phyloP scores from a whole-genome alignment of 64 coral and sea anemone species.

The Exaiptasia diaphana region DNA sequence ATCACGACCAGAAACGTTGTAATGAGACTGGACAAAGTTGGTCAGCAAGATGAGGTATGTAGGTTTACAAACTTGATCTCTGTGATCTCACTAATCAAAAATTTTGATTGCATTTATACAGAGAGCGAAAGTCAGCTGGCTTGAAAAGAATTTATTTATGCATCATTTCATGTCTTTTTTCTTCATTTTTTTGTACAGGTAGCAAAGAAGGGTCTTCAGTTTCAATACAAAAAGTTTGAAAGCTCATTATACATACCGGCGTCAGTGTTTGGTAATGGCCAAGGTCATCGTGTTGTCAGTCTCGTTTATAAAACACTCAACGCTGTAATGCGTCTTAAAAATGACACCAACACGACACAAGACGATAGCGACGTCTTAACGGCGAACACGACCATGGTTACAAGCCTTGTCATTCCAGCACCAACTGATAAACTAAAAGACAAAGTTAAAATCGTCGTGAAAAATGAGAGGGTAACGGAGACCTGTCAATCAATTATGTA shows the following conservation, averaged over 20 bases:
- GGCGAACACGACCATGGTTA: slow-evolving; percentile 52
- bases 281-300: slow-evolving; percentile 28
- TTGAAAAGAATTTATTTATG: too few species aligned
- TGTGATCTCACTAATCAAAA: too few species aligned
- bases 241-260: slow-evolving; percentile 38
- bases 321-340: slow-evolving; percentile 12
- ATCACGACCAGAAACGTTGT: neutral
- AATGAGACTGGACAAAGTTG: neutral
- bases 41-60: neutral
- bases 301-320: slow-evolving; percentile 54
- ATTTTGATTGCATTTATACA: too few species aligned
- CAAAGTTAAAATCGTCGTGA: slow-evolving; percentile 37
- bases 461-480: slow-evolving; percentile 52
- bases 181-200: neutral
- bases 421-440: slow-evolving; percentile 5
- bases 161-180: too few species aligned
- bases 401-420: slow-evolving; percentile 38
- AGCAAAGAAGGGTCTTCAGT: neutral
- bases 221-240: neutral
- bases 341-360: neutral
- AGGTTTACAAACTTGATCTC: too few species aligned
- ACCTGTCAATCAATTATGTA: neutral
- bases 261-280: slow-evolving; percentile 8
- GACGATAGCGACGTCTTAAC: neutral
- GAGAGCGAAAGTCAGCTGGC: too few species aligned